Evolutionary conservation across 2,888 invertebrate genomes (phyloP).

Genomic region (Tineola bisselliella): DNA sequence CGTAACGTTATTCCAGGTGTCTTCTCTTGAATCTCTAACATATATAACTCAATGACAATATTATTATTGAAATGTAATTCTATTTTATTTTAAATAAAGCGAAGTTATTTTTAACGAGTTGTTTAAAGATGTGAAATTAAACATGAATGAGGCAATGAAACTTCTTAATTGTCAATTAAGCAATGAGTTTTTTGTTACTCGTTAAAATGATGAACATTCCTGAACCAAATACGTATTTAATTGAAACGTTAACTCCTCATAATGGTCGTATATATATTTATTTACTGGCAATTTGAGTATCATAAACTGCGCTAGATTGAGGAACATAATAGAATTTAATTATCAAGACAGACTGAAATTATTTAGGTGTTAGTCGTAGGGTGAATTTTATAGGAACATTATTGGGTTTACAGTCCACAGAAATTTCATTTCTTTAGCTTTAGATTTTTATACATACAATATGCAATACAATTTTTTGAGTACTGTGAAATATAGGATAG

Average conservation of each 20-base stretch:
- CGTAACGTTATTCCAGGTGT: too few species aligned
- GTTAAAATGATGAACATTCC: conserved; percentile 6
- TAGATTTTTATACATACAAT: too few species aligned
- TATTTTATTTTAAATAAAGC: too few species aligned
- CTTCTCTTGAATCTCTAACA: too few species aligned
- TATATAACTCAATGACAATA: too few species aligned
- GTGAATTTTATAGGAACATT: conserved; percentile 56
- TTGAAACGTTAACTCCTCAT: conserved; percentile 25
- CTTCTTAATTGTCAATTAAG: conserved; percentile 5
- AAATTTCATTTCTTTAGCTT: too few species aligned
- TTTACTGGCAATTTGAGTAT: conserved; percentile 56
- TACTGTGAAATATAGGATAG: too few species aligned
- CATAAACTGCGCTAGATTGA: conserved; percentile 59
- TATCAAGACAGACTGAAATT: conserved; percentile 54
- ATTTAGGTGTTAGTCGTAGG: conserved; percentile 58
- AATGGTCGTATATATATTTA: conserved; percentile 28
- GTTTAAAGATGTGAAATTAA: background rate
- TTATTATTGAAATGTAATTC: too few species aligned
- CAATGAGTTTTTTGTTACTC: conserved; percentile 6
- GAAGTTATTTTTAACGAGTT: background rate
- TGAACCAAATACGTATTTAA: conserved; percentile 17
- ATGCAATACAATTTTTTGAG: too few species aligned
- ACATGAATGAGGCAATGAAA: conserved; percentile 7
- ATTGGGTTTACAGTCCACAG: conserved; percentile 33
- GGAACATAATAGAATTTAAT: conserved; percentile 62